Conservation (phyloP, 2,888 invertebrate genomes). For the Malthinus flaveolus region DNA sequence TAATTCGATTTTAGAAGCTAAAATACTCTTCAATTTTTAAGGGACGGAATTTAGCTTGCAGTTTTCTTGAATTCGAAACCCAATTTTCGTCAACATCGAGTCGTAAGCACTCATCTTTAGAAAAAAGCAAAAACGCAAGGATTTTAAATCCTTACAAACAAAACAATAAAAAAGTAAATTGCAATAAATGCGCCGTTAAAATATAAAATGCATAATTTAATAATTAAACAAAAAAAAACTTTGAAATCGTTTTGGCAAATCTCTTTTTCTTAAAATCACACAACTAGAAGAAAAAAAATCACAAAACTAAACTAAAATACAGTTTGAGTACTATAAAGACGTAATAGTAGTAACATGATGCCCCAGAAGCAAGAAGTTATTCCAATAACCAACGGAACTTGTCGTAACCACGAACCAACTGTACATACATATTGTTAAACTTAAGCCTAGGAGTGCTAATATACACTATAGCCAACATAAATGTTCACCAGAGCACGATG, state of each 20-base stretch:
- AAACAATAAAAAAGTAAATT: too few species aligned
- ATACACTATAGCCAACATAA: constrained; percentile 48
- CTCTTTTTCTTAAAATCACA: background rate
- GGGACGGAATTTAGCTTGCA: too few species aligned
- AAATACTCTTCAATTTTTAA: too few species aligned
- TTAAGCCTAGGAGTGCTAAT: constrained; percentile 55
- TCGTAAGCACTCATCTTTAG: too few species aligned
- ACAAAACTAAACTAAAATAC: constrained; percentile 8
- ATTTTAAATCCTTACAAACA: too few species aligned
- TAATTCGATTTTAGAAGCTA: too few species aligned
- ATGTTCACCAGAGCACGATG: constrained; percentile 8
- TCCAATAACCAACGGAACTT: constrained; percentile 83
- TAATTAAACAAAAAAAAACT: background rate
- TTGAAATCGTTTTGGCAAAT: too few species aligned
- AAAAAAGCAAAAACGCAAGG: too few species aligned
- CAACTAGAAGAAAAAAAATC: constrained; percentile 5
- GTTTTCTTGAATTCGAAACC: too few species aligned
- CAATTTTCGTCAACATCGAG: too few species aligned
- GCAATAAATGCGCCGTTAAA: too few species aligned
- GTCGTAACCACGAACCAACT: constrained; percentile 66
- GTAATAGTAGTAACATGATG: constrained; percentile 73
- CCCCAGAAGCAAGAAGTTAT: constrained; percentile 90
- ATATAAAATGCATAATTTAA: background rate
- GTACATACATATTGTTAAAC: constrained; percentile 51
- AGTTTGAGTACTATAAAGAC: constrained; percentile 60